Evolutionary conservation across 2,888 invertebrate genomes (phyloP).

Genomic region (Nasonia oneida): DNA sequence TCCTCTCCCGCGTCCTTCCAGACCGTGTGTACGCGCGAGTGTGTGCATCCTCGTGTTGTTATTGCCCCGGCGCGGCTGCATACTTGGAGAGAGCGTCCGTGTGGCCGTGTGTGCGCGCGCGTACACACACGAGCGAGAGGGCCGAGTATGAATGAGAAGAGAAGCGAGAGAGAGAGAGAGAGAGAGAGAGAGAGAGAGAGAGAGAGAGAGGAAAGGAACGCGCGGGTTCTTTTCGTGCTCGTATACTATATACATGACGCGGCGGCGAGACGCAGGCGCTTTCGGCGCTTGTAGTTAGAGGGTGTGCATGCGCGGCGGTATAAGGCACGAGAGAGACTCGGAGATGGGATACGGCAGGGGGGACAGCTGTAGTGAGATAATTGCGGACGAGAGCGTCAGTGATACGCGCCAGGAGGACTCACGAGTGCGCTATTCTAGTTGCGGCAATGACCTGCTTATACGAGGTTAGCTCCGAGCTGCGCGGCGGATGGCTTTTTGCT

Average conservation of each 20-base stretch:
- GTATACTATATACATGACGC: not conserved
- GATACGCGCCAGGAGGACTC: not conserved
- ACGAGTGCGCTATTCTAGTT: not conserved
- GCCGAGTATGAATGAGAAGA: constrained; percentile 47
- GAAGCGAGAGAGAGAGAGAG: not conserved
- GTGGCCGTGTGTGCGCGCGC: not conserved
- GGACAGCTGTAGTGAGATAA: constrained; percentile 10
- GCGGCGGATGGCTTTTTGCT: no score
- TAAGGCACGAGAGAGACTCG: constrained; percentile 17
- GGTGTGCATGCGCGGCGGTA: constrained; percentile 15
- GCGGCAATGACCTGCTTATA: not conserved
- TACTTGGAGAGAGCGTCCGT: constrained; percentile 43
- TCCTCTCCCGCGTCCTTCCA: constrained; percentile 39
- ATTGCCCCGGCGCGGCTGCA: constrained; percentile 38
- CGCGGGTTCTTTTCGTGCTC: constrained; percentile 24
- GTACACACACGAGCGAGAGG: not conserved
- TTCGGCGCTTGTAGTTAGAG: constrained; percentile 60
- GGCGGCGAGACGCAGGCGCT: constrained; percentile 45
- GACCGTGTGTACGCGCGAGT: not conserved
- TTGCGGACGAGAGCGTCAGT: not conserved
- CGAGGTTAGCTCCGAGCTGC: not conserved
- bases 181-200: not conserved
- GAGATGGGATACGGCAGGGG: not conserved
- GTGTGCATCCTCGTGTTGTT: constrained; percentile 50
- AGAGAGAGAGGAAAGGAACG: constrained; percentile 21